Percentiles rank a stretch among this genome's conserved stretches.
phyloP scores from a whole-genome alignment of 2,113 vertebrate species.

The Chlorocebus sabaeus region DNA sequence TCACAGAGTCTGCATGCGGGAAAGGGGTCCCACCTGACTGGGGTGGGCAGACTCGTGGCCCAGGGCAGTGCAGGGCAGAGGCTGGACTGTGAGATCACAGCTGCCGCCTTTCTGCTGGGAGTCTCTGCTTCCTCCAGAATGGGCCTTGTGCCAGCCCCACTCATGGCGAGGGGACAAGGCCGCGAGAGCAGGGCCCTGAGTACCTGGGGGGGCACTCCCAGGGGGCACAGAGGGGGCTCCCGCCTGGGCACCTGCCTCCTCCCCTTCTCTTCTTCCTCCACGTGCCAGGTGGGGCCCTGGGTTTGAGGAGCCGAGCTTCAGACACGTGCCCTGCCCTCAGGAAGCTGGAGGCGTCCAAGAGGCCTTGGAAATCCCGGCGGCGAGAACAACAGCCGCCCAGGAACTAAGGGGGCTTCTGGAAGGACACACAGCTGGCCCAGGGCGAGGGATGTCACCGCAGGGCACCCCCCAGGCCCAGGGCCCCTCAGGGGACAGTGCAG shows the following conservation, averaged over 20 bases:
- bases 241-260: neutral
- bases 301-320: neutral
- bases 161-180: accelerated
- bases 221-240: neutral
- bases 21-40: accelerated
- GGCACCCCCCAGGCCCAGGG: too few species aligned
- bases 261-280: neutral
- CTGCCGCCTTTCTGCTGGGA: neutral
- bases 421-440: neutral
- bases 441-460: neutral
- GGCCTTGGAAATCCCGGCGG: neutral
- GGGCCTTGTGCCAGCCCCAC: neutral
- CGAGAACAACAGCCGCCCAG: too few species aligned
- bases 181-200: neutral
- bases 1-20: accelerated
- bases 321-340: neutral
- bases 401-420: neutral
- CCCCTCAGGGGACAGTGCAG: too few species aligned
- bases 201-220: neutral
- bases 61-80: neutral
- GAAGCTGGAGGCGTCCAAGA: neutral
- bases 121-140: neutral
- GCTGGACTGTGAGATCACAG: neutral
- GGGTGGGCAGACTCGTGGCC: neutral
- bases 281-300: accelerated